Base-by-base conservation (phyloP, 1,140 invertebrate species). In the Saccostrea glomerata region DNA sequence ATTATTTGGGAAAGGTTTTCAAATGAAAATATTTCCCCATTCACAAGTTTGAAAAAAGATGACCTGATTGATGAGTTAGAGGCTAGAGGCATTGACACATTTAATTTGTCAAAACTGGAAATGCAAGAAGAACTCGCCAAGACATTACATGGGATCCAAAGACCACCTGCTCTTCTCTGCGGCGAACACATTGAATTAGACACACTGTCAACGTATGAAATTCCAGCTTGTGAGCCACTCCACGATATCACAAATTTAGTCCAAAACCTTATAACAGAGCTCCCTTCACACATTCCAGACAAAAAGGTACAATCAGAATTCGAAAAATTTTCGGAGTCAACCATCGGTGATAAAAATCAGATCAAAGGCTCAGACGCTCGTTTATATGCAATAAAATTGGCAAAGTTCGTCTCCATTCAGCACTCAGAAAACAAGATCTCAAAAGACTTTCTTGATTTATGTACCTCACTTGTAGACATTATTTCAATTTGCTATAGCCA, bases 231-330 rank as follows among this genome's bases (percentile, higher is more conserved):
- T 25, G 87, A 87, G 55, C 87, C 55, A 23, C 36, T 87, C 6
- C 87, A 87, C 66, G 87, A 87, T 17, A 60, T 87, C 12, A 84
- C 56, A 6, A 87, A 56, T 54, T 2, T 87, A 5, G 82, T 87
- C 2, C 56, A 83, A 30, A 36, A 87, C 23, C 2, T 84, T 13
- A 84, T 84, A 2, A 63, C 56, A n/a, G 86, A 87, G 63, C 77
- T 83, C 15, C 63, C 77, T 17, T 17, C 3, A 36, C 86, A 83
- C 23, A 23, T 36, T 15, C 17, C 12, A 12, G 54, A 47, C 13
- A 63, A 63, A 17, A 36, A 82, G 7, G 56, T 20, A 20, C 55
- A 63, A 47, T 7, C 9, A 9, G 47, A 47, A 47, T 47, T 36
- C 30, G 30, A 36, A 36, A 36, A 36, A 36, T 36, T 36, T 47